phyloP scores from a whole-genome alignment of 2,888 invertebrate species.

The Polydrusus pterygomalis region DNA sequence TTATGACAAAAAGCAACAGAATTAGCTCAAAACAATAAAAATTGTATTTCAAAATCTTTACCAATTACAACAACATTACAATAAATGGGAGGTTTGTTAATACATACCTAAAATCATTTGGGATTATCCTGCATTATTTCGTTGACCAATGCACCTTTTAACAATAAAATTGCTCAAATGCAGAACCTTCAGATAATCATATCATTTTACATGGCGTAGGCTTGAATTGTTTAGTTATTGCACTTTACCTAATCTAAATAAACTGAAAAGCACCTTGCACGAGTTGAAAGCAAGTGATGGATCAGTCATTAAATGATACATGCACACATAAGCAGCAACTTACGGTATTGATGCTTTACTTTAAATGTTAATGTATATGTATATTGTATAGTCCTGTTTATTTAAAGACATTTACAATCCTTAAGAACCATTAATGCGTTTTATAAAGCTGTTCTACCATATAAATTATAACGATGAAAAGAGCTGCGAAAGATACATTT shows the following conservation, averaged over 20 bases:
- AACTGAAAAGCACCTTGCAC: conserved; percentile 32
- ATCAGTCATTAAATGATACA: conserved; percentile 14
- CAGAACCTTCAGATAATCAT: no score
- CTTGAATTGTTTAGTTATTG: conserved; percentile 2
- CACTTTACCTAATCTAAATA: conserved; percentile 36
- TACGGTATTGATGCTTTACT: conserved; percentile 2
- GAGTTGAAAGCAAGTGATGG: conserved; percentile 14
- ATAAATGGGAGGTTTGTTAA: no score
- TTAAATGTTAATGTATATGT: conserved; percentile 22
- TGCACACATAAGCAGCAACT: neutral
- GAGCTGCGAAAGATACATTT: conserved; percentile 25
- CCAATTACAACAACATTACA: no score
- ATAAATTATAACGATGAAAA: conserved; percentile 10
- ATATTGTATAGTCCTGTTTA: no score
- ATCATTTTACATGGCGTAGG: neutral
- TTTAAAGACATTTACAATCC: conserved; percentile 15
- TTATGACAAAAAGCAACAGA: no score
- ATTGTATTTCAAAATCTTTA: no score
- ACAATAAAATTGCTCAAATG: no score
- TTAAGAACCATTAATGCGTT: conserved; percentile 6
- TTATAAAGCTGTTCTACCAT: conserved; percentile 15
- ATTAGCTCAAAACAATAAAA: no score
- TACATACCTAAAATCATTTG: no score
- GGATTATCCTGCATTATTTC: no score
- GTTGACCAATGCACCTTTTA: no score